Percentiles rank a stretch among this genome's conserved stretches.
Conservation (phyloP, 1,140 invertebrate genomes). For the Globodera ellingtonae region DNA sequence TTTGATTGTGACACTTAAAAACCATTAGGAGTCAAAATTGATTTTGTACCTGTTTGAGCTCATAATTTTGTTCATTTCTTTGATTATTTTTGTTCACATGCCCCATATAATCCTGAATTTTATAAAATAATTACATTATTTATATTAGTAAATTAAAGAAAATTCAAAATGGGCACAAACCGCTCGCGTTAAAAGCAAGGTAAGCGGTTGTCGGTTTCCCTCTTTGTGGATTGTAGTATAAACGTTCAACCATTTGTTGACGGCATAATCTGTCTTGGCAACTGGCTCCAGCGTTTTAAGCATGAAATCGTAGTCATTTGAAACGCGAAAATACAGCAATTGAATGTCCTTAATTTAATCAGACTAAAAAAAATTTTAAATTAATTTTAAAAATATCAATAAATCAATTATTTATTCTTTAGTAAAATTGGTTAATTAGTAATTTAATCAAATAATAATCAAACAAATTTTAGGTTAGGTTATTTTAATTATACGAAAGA, state of each 20-base stretch:
- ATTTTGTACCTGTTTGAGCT: conserved; percentile 62
- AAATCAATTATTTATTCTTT: too few species aligned
- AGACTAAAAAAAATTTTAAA: neutral
- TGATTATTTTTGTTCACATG: conserved; percentile 46
- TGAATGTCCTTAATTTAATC: conserved; percentile 52
- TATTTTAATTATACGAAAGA: too few species aligned
- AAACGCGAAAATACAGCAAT: conserved; percentile 57
- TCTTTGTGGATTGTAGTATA: conserved; percentile 42
- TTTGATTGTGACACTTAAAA: too few species aligned
- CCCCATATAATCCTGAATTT: conserved; percentile 59
- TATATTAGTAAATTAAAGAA: neutral
- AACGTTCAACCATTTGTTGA: conserved; percentile 53
- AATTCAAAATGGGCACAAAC: neutral
- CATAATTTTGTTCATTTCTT: conserved; percentile 55
- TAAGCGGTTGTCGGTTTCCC: conserved; percentile 47
- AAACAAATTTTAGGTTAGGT: too few species aligned
- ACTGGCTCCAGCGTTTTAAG: conserved; percentile 55
- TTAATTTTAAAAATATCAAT: too few species aligned
- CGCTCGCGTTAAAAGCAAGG: conserved; percentile 57
- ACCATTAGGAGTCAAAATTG: too few species aligned
- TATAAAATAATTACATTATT: neutral
- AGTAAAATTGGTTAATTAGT: too few species aligned
- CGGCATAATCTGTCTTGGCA: conserved; percentile 59
- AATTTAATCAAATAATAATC: too few species aligned
- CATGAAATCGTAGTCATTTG: conserved; percentile 62